phyloP scores from a whole-genome alignment of 64 coral and sea anemone genomes.

The Actinia tenebrosa region DNA sequence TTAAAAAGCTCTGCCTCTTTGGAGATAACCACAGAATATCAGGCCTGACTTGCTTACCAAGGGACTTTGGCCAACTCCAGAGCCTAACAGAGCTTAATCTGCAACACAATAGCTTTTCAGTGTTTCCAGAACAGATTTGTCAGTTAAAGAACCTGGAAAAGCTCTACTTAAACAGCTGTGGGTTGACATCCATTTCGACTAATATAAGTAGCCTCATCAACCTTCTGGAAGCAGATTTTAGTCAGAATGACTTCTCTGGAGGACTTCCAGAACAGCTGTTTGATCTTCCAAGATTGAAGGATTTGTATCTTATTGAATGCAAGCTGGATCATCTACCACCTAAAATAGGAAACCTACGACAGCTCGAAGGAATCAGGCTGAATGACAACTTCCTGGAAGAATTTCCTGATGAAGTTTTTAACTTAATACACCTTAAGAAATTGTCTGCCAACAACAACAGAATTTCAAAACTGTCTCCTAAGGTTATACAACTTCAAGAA shows the following conservation, averaged over 20 bases:
- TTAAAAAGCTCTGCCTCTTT: slow-evolving; percentile 41
- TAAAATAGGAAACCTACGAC: slow-evolving; percentile 71
- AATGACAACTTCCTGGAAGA: slow-evolving; percentile 36
- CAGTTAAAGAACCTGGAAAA: slow-evolving; percentile 42
- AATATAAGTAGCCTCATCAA: slow-evolving; percentile 39
- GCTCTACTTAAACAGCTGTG: slow-evolving; percentile 72
- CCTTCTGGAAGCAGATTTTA: slow-evolving; percentile 68
- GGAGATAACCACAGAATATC: slow-evolving; percentile 19
- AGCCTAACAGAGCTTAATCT: slow-evolving; percentile 60
- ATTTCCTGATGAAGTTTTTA: slow-evolving; percentile 79
- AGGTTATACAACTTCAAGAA: slow-evolving; percentile 33
- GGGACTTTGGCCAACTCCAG: slow-evolving; percentile 29
- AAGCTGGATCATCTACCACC: slow-evolving; percentile 33
- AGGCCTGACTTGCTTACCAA: slow-evolving; percentile 39
- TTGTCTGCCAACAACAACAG: slow-evolving; percentile 57
- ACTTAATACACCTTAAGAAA: slow-evolving; percentile 50
- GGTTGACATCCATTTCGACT: slow-evolving; percentile 48
- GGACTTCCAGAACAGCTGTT: slow-evolving; percentile 58
- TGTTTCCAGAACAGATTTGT: slow-evolving; percentile 73
- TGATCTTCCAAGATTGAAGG: slow-evolving; percentile 48
- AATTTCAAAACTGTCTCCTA: slow-evolving; percentile 46
- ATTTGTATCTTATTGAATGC: slow-evolving; percentile 76
- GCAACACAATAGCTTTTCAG: slow-evolving; percentile 56
- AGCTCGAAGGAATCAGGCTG: slow-evolving; percentile 63
- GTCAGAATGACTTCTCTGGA: slow-evolving; percentile 48